Conservation (phyloP, 2,888 invertebrate species). For the Pegoplata infirma region DNA sequence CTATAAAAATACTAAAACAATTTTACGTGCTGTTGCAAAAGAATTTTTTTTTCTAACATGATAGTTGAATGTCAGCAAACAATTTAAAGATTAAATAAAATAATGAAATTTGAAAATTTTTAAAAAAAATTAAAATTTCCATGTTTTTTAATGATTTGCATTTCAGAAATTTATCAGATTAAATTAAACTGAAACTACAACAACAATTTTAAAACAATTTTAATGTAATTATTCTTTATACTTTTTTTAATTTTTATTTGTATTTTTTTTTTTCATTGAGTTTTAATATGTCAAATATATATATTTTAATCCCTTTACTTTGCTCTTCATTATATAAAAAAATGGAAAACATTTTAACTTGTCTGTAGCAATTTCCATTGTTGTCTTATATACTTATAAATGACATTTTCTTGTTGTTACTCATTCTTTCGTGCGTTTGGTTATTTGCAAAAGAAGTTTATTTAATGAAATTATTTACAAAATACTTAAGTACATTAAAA, state of each 20-base stretch:
- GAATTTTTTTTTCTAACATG: too few relatives aligned
- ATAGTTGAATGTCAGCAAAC: background rate
- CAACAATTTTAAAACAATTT: too few relatives aligned
- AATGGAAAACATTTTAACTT: background rate
- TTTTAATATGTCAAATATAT: too few relatives aligned
- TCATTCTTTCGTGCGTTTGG: background rate
- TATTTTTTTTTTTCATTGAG: too few relatives aligned
- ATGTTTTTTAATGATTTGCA: too few relatives aligned
- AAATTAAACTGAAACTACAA: too few relatives aligned
- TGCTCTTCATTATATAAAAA: background rate
- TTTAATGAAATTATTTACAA: conserved; percentile 24
- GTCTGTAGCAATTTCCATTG: conserved; percentile 2
- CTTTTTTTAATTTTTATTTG: too few relatives aligned
- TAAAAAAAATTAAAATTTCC: too few relatives aligned
- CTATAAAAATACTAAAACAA: conserved; percentile 12
- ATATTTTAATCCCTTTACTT: background rate
- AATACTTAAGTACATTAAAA: conserved; percentile 31
- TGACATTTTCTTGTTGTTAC: background rate
- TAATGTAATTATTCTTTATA: too few relatives aligned
- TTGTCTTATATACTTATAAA: background rate
- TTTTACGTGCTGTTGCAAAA: conserved; percentile 10
- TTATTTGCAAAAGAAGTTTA: conserved; percentile 16
- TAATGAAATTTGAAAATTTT: too few relatives aligned
- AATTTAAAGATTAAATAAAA: too few relatives aligned
- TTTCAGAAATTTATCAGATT: too few relatives aligned